Conservation (phyloP, 2,888 invertebrate species). For the Cerceris rybyensis region DNA sequence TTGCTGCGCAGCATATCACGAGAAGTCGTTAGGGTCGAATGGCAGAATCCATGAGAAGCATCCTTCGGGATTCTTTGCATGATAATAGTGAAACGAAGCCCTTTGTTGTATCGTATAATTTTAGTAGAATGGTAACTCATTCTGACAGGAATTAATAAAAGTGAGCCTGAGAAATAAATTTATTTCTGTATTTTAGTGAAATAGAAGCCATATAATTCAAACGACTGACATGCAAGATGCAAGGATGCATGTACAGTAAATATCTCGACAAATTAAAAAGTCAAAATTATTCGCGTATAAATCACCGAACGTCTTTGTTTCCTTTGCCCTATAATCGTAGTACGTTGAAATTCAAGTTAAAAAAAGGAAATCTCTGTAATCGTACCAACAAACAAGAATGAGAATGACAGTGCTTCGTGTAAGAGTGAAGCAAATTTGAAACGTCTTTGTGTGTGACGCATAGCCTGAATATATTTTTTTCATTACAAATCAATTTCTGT, state of each 20-base stretch:
- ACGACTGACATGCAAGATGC: too few species aligned
- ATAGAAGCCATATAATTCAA: too few species aligned
- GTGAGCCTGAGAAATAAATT: neutral
- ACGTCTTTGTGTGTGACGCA: conserved; percentile 14
- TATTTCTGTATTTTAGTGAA: neutral
- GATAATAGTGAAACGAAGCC: conserved; percentile 34
- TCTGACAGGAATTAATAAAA: too few species aligned
- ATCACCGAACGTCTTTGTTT: neutral
- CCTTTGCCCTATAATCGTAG: conserved; percentile 6
- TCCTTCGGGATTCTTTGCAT: conserved; percentile 45
- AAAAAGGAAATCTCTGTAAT: neutral
- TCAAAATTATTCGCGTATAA: too few species aligned
- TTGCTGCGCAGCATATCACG: conserved; percentile 64
- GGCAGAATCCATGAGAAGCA: conserved; percentile 44
- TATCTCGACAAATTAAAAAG: too few species aligned
- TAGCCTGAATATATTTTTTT: conserved; percentile 15
- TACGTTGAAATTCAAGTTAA: neutral
- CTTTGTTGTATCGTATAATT: conserved; percentile 37
- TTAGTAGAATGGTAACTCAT: neutral
- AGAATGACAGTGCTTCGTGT: conserved; percentile 27
- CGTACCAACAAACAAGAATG: conserved; percentile 6
- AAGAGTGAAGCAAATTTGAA: conserved; percentile 35
- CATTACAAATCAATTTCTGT: neutral
- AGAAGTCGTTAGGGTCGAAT: conserved; percentile 59
- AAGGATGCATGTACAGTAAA: too few species aligned